Evolutionary conservation across 2,113 vertebrate genomes (phyloP), one percentile per base, ranked within the genome.

Genomic region (Prionailurus viverrinus): DNA sequence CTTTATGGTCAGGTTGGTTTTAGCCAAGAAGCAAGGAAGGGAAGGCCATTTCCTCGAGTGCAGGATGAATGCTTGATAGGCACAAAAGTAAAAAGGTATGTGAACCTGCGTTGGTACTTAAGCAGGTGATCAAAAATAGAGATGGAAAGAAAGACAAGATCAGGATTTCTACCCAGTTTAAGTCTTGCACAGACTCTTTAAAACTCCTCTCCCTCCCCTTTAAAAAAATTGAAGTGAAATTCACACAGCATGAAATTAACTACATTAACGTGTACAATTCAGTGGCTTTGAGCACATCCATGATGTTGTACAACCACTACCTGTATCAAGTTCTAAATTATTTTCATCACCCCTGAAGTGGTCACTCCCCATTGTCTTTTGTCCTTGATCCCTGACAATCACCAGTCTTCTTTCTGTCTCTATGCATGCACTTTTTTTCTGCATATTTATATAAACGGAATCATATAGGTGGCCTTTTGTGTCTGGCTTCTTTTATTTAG

Each of bases 401-500:
- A 41, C 25, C n/a, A 21, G 9, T 69, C 25, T 93, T 31, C 21
- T 88, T 93, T 86, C 18, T 69, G 25, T 65, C 4, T 48, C 41
- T 58, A 23, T 58, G n/a, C 29, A n/a, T 39, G 31, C 41, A 63
- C 19, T 48, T 88, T 84, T 66, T 66, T 76, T 55, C 58, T 97
- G 81, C 29, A 29, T 84, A 84, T 33, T 93, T 31, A 91, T 68
- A 63, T 73, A 39, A 91, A 88, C 45, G 27, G 2, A 92, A 82
- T 29, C 51, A 41, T 23, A 16, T 25, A 66, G 18, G 41, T 41
- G 79, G 63, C 7, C 36, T 71, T 79, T 61, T 83, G 51, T 19
- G 18, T 33, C 78, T 68, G 76, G 48, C 71, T 68, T 91, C 51
- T 93, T 93, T 92, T 71, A 53, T 90, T 81, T 82, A 66, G 41